These are phyloP conservation scores for Thermophis baileyi DNA, from an alignment of 2,113 vertebrate genomes.

Conservation along the genomic window DNA sequence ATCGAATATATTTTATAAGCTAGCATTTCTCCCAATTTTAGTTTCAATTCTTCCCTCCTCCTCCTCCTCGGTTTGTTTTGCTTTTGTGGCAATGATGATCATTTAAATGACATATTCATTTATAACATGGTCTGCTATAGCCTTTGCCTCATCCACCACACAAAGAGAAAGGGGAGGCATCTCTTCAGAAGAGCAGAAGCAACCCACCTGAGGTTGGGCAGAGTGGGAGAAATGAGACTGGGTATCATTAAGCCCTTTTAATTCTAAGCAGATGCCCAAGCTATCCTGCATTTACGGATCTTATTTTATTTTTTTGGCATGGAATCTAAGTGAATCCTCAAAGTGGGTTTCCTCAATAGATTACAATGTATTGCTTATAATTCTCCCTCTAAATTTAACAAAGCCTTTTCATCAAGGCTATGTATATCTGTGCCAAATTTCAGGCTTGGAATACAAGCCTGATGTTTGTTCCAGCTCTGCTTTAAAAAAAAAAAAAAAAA, in stretches of 20 bases:
- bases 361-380: slow-evolving; percentile 21
- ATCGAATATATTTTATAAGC: not conserved
- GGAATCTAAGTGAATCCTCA: not conserved
- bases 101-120: not conserved
- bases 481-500: slow-evolving; percentile 10
- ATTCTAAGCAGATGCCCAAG: slow-evolving; percentile 13
- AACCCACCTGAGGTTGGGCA: not conserved
- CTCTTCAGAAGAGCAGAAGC: not conserved
- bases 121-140: not conserved
- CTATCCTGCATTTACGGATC: slow-evolving; percentile 6
- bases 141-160: not conserved
- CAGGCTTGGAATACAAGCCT: slow-evolving; percentile 9
- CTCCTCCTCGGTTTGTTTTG: not conserved
- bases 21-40: not conserved
- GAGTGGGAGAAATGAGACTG: not conserved
- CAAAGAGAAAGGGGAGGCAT: not conserved
- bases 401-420: not conserved
- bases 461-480: slow-evolving; percentile 12
- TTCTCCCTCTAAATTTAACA: not conserved
- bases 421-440: not conserved
- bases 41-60: not conserved
- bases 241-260: slow-evolving; percentile 16
- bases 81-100: not conserved
- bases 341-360: slow-evolving; percentile 24
- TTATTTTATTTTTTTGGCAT: slow-evolving; percentile 13